phyloP scores from a whole-genome alignment of 2,113 vertebrate species.

The Thunnus maccoyii region DNA sequence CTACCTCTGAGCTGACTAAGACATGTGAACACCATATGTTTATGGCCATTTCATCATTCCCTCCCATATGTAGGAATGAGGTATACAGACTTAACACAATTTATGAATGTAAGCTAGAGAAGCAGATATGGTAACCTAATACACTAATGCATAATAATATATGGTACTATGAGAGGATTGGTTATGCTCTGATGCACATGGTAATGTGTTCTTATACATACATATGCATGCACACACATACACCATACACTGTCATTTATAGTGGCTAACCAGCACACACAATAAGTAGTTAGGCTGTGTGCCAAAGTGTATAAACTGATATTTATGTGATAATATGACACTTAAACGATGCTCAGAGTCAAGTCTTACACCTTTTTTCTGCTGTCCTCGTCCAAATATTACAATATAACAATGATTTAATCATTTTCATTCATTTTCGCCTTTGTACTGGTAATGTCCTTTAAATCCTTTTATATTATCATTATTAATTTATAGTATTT shows the following conservation, averaged over 20 bases:
- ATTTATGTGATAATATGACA: background rate
- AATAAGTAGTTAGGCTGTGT: background rate
- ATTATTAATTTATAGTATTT: too few relatives aligned
- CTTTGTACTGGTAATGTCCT: background rate
- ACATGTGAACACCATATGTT: background rate
- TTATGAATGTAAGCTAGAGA: slow-evolving; percentile 34
- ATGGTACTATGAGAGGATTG: slow-evolving; percentile 47
- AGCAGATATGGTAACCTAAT: slow-evolving; percentile 24
- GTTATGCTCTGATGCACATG: slow-evolving; percentile 30
- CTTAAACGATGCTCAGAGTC: background rate
- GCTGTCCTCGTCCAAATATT: background rate
- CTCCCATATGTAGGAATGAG: background rate
- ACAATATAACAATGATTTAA: background rate
- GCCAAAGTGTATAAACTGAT: slow-evolving; percentile 3
- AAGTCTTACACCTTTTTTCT: background rate
- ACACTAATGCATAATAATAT: slow-evolving; percentile 60
- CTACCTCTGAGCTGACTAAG: background rate
- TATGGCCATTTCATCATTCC: slow-evolving; percentile 27
- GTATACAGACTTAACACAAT: background rate
- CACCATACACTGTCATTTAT: background rate
- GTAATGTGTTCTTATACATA: slow-evolving; percentile 41
- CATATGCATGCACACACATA: slow-evolving; percentile 8
- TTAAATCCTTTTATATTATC: background rate
- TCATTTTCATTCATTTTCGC: background rate
- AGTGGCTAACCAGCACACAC: background rate